Evolutionary conservation across 30 jellyfish, hydroid and myxozoan genomes (phyloP), one percentile per base, ranked within the genome.

Genomic region (Hydra vulgaris): DNA sequence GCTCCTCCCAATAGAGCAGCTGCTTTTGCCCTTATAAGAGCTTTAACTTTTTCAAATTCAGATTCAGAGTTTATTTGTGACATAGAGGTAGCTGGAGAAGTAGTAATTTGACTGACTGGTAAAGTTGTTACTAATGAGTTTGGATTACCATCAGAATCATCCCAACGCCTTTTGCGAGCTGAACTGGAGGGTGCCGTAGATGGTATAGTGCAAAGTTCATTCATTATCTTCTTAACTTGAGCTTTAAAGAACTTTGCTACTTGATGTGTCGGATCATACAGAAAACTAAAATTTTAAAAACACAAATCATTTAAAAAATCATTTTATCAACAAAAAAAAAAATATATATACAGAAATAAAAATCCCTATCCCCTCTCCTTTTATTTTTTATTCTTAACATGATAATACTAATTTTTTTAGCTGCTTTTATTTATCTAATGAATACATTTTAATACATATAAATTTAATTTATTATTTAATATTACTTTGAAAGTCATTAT

Each of bases 11-110:
- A 77, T 15, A 89, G 84, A 53, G 71, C 89, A 20, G 95, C 94
- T 15, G 97, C 97, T 80, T 75, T 90, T 26, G 95, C 96, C 21
- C 86, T 86, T 17, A 86, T 81, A 77, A 86, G 56, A 27, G 97
- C 97, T 53, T 90, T 90, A 20, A 95, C 97, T 66, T 85, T 84
- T 74, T 90, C 91, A 82, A 90, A 90, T 77, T 90, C 97, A 53
- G 84, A 81, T 91, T 66, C 76, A 7, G 85, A 53, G 75, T 89
- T 95, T 19, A 26, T 25, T 8, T 40, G 72, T 0, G 95, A 86
- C 23, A 70, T 22, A 20, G 89, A 56, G 18, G 84, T 74, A 0
- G 95, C 89, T 23, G 72, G 26, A 19, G 89, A 53, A 21, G 84
- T 23, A 21, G 89, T 53, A 25, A 18, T 69, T 21, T 79, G 86